Percentiles rank a stretch among this genome's conserved stretches.
phyloP scores from a whole-genome alignment of 2,113 vertebrate species.

The Ellobius talpinus region DNA sequence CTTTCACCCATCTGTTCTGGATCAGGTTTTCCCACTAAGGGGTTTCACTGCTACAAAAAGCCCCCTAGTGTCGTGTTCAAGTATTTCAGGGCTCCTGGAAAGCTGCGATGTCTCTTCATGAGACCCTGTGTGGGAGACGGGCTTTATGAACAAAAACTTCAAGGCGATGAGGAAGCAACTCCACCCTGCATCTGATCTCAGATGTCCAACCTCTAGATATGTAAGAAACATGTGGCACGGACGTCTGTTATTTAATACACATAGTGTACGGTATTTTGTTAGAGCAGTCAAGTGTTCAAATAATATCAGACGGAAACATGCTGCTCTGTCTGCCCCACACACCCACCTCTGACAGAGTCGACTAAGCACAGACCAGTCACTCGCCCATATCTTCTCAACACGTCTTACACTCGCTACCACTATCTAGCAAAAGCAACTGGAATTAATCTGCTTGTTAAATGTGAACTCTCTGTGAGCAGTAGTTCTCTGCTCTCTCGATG shows the following conservation, averaged over 20 bases:
- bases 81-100: background rate
- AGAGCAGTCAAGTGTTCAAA: background rate
- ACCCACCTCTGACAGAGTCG: background rate
- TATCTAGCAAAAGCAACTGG: background rate
- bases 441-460: background rate
- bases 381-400: background rate
- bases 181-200: background rate
- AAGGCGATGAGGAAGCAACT: background rate
- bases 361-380: background rate
- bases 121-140: background rate
- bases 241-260: background rate
- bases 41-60: background rate
- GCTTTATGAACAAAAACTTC: background rate
- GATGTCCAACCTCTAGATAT: background rate
- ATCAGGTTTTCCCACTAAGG: background rate
- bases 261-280: background rate
- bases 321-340: background rate
- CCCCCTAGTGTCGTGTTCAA: background rate
- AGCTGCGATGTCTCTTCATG: background rate
- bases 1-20: background rate
- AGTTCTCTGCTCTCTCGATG: background rate
- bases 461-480: conserved; percentile 5
- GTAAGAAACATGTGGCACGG: background rate
- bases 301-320: background rate
- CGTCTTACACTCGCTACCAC: background rate